phyloP scores from a whole-genome alignment of 2,888 invertebrate species.

The Byasa hedistus region DNA sequence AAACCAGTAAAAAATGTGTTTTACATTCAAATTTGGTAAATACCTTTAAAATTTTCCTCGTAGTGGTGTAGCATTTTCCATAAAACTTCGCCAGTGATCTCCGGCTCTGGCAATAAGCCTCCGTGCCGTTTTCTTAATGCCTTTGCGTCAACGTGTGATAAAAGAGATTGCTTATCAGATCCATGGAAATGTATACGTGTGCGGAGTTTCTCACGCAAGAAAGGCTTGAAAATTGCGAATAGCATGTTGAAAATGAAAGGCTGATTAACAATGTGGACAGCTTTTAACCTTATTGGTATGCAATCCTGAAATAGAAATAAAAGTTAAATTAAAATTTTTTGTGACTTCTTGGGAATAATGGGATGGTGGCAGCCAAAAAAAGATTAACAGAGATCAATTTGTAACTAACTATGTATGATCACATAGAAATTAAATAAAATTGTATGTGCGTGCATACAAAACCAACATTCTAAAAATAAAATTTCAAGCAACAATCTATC shows the following conservation, averaged over 20 bases:
- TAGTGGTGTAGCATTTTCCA: slow-evolving; percentile 84
- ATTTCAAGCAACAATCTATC: no score
- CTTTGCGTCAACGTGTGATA: slow-evolving; percentile 78
- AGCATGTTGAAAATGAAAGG: slow-evolving; percentile 92
- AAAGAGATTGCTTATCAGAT: slow-evolving; percentile 80
- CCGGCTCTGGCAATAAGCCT: slow-evolving; percentile 83
- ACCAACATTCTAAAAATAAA: no score
- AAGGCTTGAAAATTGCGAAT: slow-evolving; percentile 92
- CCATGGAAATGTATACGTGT: slow-evolving; percentile 90
- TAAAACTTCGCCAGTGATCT: slow-evolving; percentile 81
- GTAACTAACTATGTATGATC: no score
- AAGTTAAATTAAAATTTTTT: neutral
- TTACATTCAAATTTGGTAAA: slow-evolving; percentile 10
- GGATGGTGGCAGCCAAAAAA: no score
- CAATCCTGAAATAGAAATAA: slow-evolving; percentile 82
- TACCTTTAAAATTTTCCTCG: slow-evolving; percentile 84
- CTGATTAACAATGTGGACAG: slow-evolving; percentile 93
- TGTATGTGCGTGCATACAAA: no score
- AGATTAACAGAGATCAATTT: no score
- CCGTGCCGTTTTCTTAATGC: slow-evolving; percentile 83
- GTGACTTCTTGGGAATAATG: no score
- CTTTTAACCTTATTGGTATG: slow-evolving; percentile 90
- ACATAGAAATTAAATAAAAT: no score
- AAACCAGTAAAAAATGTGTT: neutral
- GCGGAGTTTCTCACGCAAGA: slow-evolving; percentile 89